Percentiles rank a stretch among this genome's conserved stretches.
Evolutionary conservation across 2,113 vertebrate species (phyloP).

Genomic region (Mesoclemmys tuberculata): DNA sequence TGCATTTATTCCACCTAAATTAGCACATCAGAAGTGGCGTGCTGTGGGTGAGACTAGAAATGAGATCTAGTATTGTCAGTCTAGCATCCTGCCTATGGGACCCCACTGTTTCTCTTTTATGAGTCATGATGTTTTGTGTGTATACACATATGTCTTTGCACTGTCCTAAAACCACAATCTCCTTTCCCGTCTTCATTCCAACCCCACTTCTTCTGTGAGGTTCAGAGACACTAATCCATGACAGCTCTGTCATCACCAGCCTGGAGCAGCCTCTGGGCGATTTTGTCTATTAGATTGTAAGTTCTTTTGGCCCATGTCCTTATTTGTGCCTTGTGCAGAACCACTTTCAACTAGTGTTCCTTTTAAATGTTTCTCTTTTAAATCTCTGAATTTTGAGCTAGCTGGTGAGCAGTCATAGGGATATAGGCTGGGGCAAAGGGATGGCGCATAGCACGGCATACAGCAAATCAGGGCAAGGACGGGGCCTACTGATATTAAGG

Average conservation of each 20-base stretch:
- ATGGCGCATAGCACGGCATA: not conserved
- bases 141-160: not conserved
- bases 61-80: not conserved
- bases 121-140: not conserved
- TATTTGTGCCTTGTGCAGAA: not conserved
- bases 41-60: not conserved
- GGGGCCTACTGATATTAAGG: not conserved
- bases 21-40: not conserved
- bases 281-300: not conserved
- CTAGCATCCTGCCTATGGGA: too few relatives aligned
- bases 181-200: not conserved
- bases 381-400: not conserved
- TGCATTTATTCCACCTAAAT: not conserved
- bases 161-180: not conserved
- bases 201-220: too few relatives aligned
- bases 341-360: not conserved
- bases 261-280: not conserved
- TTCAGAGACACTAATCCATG: not conserved
- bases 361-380: not conserved
- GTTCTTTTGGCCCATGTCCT: not conserved
- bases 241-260: rapidly evolving
- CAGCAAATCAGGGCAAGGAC: not conserved
- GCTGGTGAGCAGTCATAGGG: not conserved
- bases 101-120: not conserved
- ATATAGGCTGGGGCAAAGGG: not conserved